Base-by-base conservation (phyloP, 2,888 invertebrate genomes). In the Heterodera filipjevi region DNA sequence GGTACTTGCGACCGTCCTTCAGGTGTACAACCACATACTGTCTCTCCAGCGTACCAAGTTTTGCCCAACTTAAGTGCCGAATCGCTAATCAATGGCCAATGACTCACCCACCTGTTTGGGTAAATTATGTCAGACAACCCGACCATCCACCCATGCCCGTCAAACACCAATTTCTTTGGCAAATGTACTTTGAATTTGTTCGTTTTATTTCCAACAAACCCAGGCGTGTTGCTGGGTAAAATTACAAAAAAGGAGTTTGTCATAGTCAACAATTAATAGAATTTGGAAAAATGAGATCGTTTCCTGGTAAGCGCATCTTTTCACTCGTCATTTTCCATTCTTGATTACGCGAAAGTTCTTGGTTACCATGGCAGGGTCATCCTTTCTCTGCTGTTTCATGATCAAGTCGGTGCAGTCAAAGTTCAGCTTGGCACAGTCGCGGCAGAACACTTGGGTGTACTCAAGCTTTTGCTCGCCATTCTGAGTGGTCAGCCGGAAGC, bases 221-320 rank as follows among this genome's bases (percentile, higher is more conserved):
- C 59, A n/a, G 59, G 59, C 59, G 59, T 59, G 27, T 59, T 59
- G 59, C 59, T 59, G 59, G 59, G 59, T n/a, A 59, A 59, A 59
- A 59, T 59, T 59, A 59, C 59, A 59, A 27, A 59, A n/a, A 59
- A 59, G 10, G 59, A 59, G 59, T 59, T 59, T 59, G n/a, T 59
- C 22, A 5, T 19, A 6, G 39, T 10, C 6, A 39, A 39, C 6
- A n/a, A n/a, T n/a, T n/a, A n/a, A n/a, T n/a, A n/a, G n/a, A n/a
- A 14, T 14, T 3, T 16, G 10, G 14, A 49, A 19, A 3, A 3
- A 49, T 16, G 3, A 3, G 6, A n/a, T n/a, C n/a, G n/a, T n/a
- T n/a, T n/a, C n/a, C n/a, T n/a, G n/a, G n/a, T n/a, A n/a, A n/a
- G n/a, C n/a, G n/a, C n/a, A n/a, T n/a, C n/a, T n/a, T n/a, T n/a